A percentile compares a stretch with the other conserved stretches of the same genome.
Evolutionary conservation across 2,888 invertebrate species (phyloP).

Genomic region (Gerris lacustris): DNA sequence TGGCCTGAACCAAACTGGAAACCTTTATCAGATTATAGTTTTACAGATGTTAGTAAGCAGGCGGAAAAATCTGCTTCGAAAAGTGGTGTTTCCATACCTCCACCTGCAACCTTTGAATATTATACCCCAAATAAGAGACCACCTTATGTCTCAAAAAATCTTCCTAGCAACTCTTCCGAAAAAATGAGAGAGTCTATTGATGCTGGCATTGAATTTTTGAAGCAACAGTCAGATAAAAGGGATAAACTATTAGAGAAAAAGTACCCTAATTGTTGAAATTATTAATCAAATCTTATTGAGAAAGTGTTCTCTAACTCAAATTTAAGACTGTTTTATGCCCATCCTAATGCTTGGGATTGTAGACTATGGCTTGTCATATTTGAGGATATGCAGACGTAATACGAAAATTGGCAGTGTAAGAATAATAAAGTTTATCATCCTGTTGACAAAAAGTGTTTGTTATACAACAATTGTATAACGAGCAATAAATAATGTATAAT

Average conservation of each 20-base stretch:
- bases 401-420: too few relatives aligned
- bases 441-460: too few relatives aligned
- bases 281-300: too few relatives aligned
- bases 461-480: too few relatives aligned
- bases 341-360: too few relatives aligned
- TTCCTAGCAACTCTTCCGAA: not conserved
- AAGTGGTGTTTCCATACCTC: conserved; percentile 13
- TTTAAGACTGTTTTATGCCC: too few relatives aligned
- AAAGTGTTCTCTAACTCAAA: too few relatives aligned
- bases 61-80: not conserved
- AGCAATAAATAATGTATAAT: too few relatives aligned
- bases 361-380: too few relatives aligned
- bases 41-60: not conserved
- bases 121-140: conserved; percentile 10
- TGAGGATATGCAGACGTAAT: too few relatives aligned
- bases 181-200: conserved; percentile 24
- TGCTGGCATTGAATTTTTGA: conserved; percentile 21
- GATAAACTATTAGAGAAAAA: not conserved
- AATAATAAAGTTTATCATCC: too few relatives aligned
- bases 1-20: not conserved
- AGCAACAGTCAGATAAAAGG: conserved; percentile 19
- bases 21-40: conserved; percentile 17
- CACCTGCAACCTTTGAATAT: conserved; percentile 20
- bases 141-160: not conserved
- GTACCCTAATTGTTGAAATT: too few relatives aligned